Conservation (phyloP, 2,888 invertebrate species). For the Agonum fuliginosum region DNA sequence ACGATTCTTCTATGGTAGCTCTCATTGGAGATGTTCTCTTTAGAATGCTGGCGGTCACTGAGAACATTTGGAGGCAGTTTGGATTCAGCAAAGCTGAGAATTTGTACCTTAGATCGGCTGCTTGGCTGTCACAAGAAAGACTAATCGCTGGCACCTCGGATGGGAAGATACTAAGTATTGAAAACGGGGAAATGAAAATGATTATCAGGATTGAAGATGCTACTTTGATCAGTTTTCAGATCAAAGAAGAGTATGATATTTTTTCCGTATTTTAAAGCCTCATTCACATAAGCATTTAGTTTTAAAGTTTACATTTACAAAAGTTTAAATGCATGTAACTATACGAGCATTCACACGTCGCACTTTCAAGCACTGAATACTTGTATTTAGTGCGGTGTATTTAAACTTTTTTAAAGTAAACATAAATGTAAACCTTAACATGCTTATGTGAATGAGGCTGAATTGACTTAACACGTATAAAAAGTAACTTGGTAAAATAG, state of each 20-base stretch:
- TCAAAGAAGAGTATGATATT: constrained; percentile 75
- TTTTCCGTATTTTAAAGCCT: constrained; percentile 63
- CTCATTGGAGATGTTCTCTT: constrained; percentile 79
- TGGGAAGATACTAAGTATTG: constrained; percentile 86
- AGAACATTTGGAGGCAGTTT: constrained; percentile 87
- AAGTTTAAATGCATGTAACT: too few species aligned
- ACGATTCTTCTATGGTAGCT: constrained; percentile 84
- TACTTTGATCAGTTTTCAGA: constrained; percentile 77
- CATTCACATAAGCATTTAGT: too few species aligned
- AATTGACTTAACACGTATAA: too few species aligned
- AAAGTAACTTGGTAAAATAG: too few species aligned
- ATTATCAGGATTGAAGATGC: constrained; percentile 79
- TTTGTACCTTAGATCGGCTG: constrained; percentile 82
- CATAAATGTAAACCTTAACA: too few species aligned
- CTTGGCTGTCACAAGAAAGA: constrained; percentile 89
- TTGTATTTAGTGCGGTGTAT: too few species aligned
- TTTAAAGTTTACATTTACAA: too few species aligned
- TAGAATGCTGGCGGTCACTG: constrained; percentile 84
- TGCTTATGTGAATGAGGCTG: too few species aligned
- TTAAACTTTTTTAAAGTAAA: too few species aligned
- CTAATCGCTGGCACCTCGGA: constrained; percentile 87
- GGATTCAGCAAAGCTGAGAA: constrained; percentile 89
- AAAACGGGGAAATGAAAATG: constrained; percentile 88
- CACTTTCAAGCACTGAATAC: too few species aligned
- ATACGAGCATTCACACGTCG: too few species aligned